Evolutionary conservation across 1,140 invertebrate species (phyloP), one percentile per base, ranked within the genome.

Genomic region (Solenopsis fugax): DNA sequence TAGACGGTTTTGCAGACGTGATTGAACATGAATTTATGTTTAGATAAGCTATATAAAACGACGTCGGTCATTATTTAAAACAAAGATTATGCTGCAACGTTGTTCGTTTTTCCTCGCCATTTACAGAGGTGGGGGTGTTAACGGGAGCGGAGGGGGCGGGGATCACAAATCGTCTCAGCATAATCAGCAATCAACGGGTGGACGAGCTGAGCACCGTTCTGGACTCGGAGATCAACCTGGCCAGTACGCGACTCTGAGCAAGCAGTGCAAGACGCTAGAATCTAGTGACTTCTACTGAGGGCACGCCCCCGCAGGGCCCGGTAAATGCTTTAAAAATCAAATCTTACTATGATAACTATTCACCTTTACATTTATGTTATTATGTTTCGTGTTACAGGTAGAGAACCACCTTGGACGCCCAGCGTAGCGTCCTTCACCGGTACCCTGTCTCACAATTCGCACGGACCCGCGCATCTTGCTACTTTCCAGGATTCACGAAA

Each of bases 261-360:
- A 98, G 96, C 98, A 98, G 95, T 98, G 98, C 97, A 98, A 98
- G 95, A 98, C 98, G 82, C 96, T 98, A n/a, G 98, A 98, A 96
- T 98, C 98, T 65, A 98, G 97, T 92, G 98, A 98, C 96, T 98
- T 98, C 95, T 98, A 98, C 97, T 98, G 97, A 98, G 97, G 95
- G 93, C 94, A 95, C 95, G 95, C 95, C 95, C 95, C 95, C 94
- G 95, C 95, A 94, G 95, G 94, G 92, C 93, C 94, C 92, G 94
- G 95, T 95, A 91, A 93, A 54, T 48, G 41, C 2, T 41, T 56
- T 50, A 12, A 78, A 67, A 78, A n/a, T n/a, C n/a, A n/a, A 21
- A 48, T 58, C 4, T 41, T 21, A 29, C 13, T 24, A 62, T 56
- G 9, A 56, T 7, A 21, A 41, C 4, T 41, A 0, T 56, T 56